Base-by-base conservation (phyloP, 1,140 invertebrate species). In the Heliconius eleuchia region DNA sequence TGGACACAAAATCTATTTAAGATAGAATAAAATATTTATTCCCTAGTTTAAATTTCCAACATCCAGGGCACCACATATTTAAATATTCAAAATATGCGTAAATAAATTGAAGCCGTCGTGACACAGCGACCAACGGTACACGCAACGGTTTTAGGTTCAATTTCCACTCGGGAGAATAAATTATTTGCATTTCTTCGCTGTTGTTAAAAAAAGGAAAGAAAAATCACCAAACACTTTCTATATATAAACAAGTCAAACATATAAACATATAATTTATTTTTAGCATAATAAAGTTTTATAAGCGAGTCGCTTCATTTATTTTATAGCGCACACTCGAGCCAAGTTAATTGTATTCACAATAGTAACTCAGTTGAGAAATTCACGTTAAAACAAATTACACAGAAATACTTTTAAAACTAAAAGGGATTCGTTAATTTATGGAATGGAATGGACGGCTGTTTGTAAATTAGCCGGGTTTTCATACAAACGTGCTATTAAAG, bases 381-480 rank as follows among this genome's bases (percentile, higher is more conserved):
- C 55, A 52, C 71, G 39, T 71, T 60, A 80, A 80, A 70, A 71
- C 78, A 80, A 73, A 76, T 80, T 76, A 80, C 78, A 80, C 70
- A n/a, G 74, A 80, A 80, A 80, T 80, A 80, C 78, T 80, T 80
- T 80, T 80, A 80, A 80, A 80, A 80, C 78, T 80, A 80, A 76
- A 80, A 76, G 73, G 74, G 78, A 73, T 74, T 37, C 34, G 74
- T 76, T 80, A 76, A 80, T 80, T 73, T 80, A 73, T 76, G 50
- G 30, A 73, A 52, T 46, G 30, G 60, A 57, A 52, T 46, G 30
- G 73, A 71, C 78, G 78, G 55, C 70, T 66, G 75, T 76, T 80
- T 80, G 74, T 57, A 34, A 80, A 80, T 80, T 80, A 76, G 60
- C 34, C 42, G 18, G 66, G 37, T 37, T 71, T 77, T 74, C 71